Evolutionary conservation across 2,888 invertebrate genomes (phyloP).

Genomic region (Drosophila melanosoma): DNA sequence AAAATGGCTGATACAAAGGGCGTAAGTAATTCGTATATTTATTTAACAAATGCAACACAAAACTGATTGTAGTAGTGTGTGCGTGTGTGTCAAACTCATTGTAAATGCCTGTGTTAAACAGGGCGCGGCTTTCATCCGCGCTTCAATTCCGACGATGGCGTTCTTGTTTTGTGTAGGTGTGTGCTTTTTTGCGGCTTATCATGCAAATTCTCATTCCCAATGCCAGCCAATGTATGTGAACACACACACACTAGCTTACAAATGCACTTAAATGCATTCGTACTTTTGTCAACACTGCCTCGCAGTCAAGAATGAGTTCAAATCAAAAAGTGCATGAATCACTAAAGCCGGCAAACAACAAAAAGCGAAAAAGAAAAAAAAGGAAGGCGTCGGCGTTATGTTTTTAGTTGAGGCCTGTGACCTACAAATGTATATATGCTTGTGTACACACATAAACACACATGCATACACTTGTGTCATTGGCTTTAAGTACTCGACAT

Average conservation of each 20-base stretch:
- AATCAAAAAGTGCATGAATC: constrained; percentile 47
- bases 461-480: constrained; percentile 33
- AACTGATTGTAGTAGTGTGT: background rate
- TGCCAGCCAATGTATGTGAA: constrained; percentile 17
- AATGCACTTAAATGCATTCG: constrained; percentile 8
- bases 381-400: constrained; percentile 45
- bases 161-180: constrained; percentile 42
- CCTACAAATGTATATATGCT: constrained; percentile 40
- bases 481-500: constrained; percentile 34
- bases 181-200: constrained; percentile 50
- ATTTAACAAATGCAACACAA: constrained; percentile 10
- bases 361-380: constrained; percentile 8
- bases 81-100: background rate
- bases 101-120: background rate
- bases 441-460: constrained; percentile 8
- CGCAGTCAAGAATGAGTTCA: constrained; percentile 9
- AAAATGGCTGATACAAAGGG: constrained; percentile 83
- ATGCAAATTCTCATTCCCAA: constrained; percentile 50
- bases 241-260: constrained; percentile 11
- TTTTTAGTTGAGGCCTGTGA: constrained; percentile 45
- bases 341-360: constrained; percentile 46
- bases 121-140: constrained; percentile 52
- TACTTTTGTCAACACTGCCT: constrained; percentile 16
- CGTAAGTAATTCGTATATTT: constrained; percentile 69
- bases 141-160: constrained; percentile 44